Evolutionary conservation across 1,140 invertebrate genomes (phyloP), one percentile per base, ranked within the genome.

Genomic region (Chelonus insularis): DNA sequence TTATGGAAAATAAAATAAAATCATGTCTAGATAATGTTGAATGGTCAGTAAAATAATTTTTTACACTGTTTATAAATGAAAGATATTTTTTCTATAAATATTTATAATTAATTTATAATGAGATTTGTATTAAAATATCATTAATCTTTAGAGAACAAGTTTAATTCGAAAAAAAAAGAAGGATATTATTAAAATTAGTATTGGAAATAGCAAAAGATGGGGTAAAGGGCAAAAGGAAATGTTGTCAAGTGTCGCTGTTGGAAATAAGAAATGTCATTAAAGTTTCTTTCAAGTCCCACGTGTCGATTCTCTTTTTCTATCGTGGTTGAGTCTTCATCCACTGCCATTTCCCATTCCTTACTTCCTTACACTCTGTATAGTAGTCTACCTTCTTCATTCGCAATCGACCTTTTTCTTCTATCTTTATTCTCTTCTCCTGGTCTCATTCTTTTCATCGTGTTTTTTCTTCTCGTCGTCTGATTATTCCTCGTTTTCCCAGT

Each of bases 241-340:
- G 12, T 43, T 8, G 55, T 39, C 16, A 43, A 23, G 18, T 48
- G 45, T 23, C 18, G 16, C 16, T 8, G 25, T 29, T 47, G 41
- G 56, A 57, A 57, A 57, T 57, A 57, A 43, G 56, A 57, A 57
- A 57, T 57, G 56, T 57, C 56, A 57, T 57, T 57, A 57, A 57
- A 57, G 55, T 45, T 43, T 43, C 56, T 57, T 20, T 43, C 16
- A 18, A 39, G 41, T 21, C 41, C 56, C 43, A 57, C 43, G 56
- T 47, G 56, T 57, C 56, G 56, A 57, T 47, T 57, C 14, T 6
- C 25, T 43, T 43, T 43, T 43, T 43, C 16, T 20, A 16, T 43
- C 16, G 7, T 20, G 12, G 25, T 20, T 43, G 12, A 16, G 12
- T 18, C 16, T 8, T 16, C 14, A 43, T 18, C 41, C 37, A 34